A percentile compares a stretch with the other conserved stretches of the same genome.
Evolutionary conservation across 2,113 vertebrate species (phyloP).

Genomic region (Lanius collurio): DNA sequence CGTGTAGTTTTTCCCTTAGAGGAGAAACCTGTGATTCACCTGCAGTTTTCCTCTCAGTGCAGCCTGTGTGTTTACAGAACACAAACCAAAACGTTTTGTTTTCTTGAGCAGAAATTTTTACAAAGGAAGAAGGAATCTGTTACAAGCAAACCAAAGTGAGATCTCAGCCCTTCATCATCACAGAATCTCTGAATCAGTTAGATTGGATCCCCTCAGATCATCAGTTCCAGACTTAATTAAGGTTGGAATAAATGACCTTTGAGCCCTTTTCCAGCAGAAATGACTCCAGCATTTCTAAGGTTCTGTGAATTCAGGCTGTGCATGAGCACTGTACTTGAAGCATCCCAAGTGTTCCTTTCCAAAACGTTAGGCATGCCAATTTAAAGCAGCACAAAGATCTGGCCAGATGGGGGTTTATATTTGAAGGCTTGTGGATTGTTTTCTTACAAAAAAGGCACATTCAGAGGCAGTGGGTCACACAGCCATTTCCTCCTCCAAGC

Average conservation of each 20-base stretch:
- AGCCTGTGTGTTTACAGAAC: not conserved
- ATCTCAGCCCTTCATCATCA: not conserved
- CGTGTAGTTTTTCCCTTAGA: not conserved
- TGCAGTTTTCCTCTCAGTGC: not conserved
- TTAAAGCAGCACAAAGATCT: not conserved
- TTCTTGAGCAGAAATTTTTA: not conserved
- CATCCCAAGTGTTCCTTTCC: not conserved
- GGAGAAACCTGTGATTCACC: not conserved
- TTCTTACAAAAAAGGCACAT: not conserved
- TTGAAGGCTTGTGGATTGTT: not conserved
- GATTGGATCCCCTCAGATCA: not conserved
- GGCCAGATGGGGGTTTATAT: not conserved
- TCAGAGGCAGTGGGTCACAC: not conserved
- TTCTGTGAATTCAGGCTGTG: not conserved
- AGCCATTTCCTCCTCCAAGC: not conserved
- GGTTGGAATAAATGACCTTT: not conserved
- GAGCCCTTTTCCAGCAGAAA: not conserved
- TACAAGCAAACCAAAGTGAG: not conserved
- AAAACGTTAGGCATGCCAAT: not conserved
- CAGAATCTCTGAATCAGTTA: not conserved
- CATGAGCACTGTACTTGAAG: not conserved
- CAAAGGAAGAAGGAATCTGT: not conserved
- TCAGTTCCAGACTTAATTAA: not conserved
- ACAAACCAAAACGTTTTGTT: not conserved
- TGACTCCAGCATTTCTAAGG: not conserved